Conservation (phyloP, 1,140 invertebrate species). For the Zaprionus taronus region DNA sequence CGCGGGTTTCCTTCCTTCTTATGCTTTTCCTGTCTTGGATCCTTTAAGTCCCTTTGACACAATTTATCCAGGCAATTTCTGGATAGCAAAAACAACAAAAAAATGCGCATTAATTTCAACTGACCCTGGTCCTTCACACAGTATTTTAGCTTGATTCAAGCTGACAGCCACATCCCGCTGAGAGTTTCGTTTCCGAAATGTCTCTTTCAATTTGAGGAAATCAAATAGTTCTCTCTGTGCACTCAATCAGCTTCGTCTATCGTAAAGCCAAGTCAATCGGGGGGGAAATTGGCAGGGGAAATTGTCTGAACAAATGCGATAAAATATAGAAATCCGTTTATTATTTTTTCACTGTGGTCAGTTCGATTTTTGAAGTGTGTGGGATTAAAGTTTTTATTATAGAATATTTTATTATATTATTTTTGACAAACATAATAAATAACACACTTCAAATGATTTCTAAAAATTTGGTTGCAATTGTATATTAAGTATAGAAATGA, state of each 20-base stretch:
- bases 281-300: neutral
- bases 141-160: conserved; percentile 1
- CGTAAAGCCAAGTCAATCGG: conserved; percentile 21
- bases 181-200: conserved; percentile 14
- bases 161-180: conserved; percentile 11
- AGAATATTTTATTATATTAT: no score
- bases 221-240: conserved; percentile 29
- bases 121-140: neutral
- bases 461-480: no score
- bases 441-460: no score
- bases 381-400: neutral
- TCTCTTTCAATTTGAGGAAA: conserved; percentile 34
- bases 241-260: conserved; percentile 29
- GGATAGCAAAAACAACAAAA: conserved; percentile 2
- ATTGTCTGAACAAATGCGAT: conserved; percentile 13
- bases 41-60: conserved; percentile 41
- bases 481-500: no score
- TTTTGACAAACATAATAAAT: no score
- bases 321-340: neutral
- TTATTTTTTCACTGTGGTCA: neutral
- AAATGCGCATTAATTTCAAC: conserved; percentile 38
- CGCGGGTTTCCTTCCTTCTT: neutral
- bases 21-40: neutral
- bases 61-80: conserved; percentile 44
- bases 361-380: neutral